phyloP scores from a whole-genome alignment of 2,113 vertebrate species.

The Malurus cyaneus region DNA sequence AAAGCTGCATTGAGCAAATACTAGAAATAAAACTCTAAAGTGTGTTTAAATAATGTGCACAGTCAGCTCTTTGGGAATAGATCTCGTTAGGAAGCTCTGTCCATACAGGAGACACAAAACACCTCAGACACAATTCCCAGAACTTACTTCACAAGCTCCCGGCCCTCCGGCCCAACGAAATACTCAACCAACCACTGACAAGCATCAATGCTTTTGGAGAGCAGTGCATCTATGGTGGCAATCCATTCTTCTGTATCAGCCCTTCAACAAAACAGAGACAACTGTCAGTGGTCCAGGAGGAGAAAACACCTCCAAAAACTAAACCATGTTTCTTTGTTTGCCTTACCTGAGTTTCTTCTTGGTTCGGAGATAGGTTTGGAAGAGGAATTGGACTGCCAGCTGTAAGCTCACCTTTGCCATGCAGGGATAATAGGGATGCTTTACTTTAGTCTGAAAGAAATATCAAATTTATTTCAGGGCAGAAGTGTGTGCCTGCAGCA shows the following conservation, averaged over 20 bases:
- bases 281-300: background rate
- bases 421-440: constrained; percentile 91
- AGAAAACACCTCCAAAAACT: background rate
- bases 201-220: constrained; percentile 93
- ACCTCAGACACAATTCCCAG: background rate
- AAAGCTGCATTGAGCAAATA: background rate
- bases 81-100: background rate
- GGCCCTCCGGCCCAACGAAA: constrained; percentile 88
- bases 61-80: background rate
- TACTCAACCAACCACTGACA: constrained; percentile 97
- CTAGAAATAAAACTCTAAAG: background rate
- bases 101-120: background rate
- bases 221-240: constrained; percentile 91
- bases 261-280: constrained; percentile 70
- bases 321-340: background rate
- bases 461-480: background rate
- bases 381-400: constrained; percentile 93
- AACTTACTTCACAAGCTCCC: constrained; percentile 93
- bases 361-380: constrained; percentile 96
- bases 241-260: constrained; percentile 98
- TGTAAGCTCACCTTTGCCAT: constrained; percentile 96
- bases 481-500: background rate
- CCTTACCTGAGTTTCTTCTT: constrained; percentile 96
- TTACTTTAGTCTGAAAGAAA: constrained; percentile 89
- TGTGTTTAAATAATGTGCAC: background rate